Conservation (phyloP, 2,888 invertebrate species). For the Callinectes sapidus region DNA sequence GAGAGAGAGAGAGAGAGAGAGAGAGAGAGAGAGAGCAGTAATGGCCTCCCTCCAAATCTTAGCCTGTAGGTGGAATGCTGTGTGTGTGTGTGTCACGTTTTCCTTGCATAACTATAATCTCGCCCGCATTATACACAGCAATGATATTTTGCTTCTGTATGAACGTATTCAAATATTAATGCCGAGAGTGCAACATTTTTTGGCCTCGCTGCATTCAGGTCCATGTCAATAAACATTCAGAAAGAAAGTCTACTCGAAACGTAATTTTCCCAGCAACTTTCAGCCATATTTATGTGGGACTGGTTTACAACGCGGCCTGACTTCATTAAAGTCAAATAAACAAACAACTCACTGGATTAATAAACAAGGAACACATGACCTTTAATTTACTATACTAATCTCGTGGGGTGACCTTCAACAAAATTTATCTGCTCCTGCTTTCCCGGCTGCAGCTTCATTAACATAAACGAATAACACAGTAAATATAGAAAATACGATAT, state of each 20-base stretch:
- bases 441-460: too few species aligned
- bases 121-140: not conserved
- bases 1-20: not conserved
- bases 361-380: not conserved
- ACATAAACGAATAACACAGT: too few species aligned
- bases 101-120: not conserved
- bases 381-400: too few species aligned
- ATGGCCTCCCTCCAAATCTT: not conserved
- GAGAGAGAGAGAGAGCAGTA: not conserved
- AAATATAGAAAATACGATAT: too few species aligned
- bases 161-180: not conserved
- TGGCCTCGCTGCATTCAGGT: not conserved
- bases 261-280: not conserved
- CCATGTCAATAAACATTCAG: not conserved
- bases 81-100: not conserved
- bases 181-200: not conserved
- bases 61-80: not conserved
- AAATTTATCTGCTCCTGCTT: too few species aligned
- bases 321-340: not conserved
- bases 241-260: not conserved
- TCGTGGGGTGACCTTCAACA: too few species aligned
- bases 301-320: not conserved
- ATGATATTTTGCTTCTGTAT: not conserved
- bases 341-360: not conserved
- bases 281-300: not conserved